Evolutionary conservation across 2,888 invertebrate species (phyloP).

Genomic region (Xestobium rufovillosum): DNA sequence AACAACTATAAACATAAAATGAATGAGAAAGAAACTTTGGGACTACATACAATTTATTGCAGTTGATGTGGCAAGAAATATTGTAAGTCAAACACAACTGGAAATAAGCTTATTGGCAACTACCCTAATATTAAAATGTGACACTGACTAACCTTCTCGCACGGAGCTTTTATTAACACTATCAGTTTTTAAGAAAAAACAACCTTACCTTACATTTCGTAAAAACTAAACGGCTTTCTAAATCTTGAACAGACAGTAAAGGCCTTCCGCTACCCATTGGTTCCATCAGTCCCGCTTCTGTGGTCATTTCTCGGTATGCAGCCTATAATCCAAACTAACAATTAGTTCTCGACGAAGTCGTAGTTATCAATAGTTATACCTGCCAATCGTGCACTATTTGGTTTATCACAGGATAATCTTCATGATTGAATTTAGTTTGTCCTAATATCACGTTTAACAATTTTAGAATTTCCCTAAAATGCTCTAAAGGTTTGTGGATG

Average conservation of each 20-base stretch:
- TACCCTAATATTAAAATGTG: too few relatives aligned
- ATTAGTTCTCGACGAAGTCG: slow-evolving; percentile 5
- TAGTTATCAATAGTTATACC: too few relatives aligned
- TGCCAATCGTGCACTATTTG: slow-evolving; percentile 46
- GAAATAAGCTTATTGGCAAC: too few relatives aligned
- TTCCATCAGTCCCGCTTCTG: slow-evolving; percentile 79
- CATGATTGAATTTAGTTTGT: slow-evolving; percentile 44
- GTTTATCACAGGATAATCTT: slow-evolving; percentile 44
- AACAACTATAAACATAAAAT: too few relatives aligned
- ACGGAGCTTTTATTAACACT: too few relatives aligned
- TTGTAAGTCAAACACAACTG: too few relatives aligned
- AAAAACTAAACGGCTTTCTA: slow-evolving; percentile 82
- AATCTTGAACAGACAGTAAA: slow-evolving; percentile 70
- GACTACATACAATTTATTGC: too few relatives aligned
- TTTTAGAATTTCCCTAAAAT: slow-evolving; percentile 60
- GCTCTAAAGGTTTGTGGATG: slow-evolving; percentile 77
- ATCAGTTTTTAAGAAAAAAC: too few relatives aligned
- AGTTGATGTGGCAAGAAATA: too few relatives aligned
- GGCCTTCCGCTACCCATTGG: slow-evolving; percentile 77
- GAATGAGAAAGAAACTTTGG: too few relatives aligned
- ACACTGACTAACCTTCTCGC: too few relatives aligned
- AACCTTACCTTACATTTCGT: slow-evolving; percentile 78
- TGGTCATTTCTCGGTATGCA: slow-evolving; percentile 74
- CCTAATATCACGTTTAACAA: slow-evolving; percentile 50
- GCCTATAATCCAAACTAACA: slow-evolving; percentile 42